These are phyloP conservation scores for Dynastes maya DNA, from an alignment of 2,888 invertebrate genomes.

Conservation along the genomic window DNA sequence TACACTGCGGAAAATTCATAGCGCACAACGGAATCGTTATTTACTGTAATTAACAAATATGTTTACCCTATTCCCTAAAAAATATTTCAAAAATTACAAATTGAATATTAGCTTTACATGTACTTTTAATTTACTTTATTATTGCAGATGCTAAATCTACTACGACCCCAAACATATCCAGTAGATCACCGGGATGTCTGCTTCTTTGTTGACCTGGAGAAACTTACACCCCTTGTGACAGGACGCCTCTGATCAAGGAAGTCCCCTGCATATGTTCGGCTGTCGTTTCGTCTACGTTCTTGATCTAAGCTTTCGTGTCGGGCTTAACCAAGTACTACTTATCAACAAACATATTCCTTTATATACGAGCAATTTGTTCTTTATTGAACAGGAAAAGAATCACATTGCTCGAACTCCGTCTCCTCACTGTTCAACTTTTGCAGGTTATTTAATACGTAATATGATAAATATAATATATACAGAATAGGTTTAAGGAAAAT, in stretches of 20 bases:
- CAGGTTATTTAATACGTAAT: constrained; percentile 30
- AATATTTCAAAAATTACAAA: too few species aligned
- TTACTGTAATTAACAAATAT: too few species aligned
- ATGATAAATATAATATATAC: constrained; percentile 16
- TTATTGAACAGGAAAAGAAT: constrained; percentile 28
- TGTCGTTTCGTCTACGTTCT: constrained; percentile 52
- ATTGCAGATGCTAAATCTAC: constrained; percentile 54
- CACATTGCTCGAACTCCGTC: constrained; percentile 32
- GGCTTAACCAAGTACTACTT: constrained; percentile 55
- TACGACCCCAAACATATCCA: constrained; percentile 55
- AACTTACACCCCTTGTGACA: constrained; percentile 59
- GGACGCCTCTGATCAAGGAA: constrained; percentile 62
- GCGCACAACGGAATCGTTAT: too few species aligned
- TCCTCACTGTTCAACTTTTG: constrained; percentile 29
- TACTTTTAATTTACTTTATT: neutral
- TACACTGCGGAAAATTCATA: too few species aligned
- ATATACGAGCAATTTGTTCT: constrained; percentile 37
- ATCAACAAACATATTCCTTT: constrained; percentile 38
- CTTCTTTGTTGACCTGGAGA: constrained; percentile 66
- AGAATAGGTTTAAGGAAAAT: constrained; percentile 64
- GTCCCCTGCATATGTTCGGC: constrained; percentile 60
- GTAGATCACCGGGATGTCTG: constrained; percentile 59
- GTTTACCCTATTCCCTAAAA: too few species aligned
- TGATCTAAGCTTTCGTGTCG: constrained; percentile 61
- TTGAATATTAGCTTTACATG: too few species aligned